phyloP scores from a whole-genome alignment of 53 echinoderm and acorn worm genomes.

The Glandiceps talaboti region DNA sequence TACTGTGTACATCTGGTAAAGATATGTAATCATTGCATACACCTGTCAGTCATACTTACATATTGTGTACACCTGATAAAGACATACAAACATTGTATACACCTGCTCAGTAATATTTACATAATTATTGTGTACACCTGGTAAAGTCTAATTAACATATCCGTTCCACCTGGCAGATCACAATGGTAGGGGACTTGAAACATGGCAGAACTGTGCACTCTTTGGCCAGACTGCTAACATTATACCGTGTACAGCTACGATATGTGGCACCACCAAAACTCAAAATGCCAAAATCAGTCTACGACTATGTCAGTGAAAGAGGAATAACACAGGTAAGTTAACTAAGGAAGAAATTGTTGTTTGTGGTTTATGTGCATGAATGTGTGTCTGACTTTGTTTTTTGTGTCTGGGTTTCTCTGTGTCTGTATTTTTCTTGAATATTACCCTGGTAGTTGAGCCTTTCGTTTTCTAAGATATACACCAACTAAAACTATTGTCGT shows the following conservation, averaged over 20 bases:
- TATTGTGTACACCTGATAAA: too few species aligned
- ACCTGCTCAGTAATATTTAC: too few species aligned
- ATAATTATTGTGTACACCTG: too few species aligned
- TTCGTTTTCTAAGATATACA: neutral
- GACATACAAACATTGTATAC: too few species aligned
- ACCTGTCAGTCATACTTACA: too few species aligned
- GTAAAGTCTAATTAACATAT: too few species aligned
- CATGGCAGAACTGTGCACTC: constrained; percentile 96
- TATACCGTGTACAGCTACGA: constrained; percentile 80
- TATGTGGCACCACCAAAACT: constrained; percentile 71
- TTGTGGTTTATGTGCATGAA: too few species aligned
- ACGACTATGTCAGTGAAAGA: constrained; percentile 65
- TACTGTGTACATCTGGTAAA: too few species aligned
- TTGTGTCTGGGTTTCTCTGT: neutral
- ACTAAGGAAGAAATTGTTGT: too few species aligned
- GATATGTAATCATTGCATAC: too few species aligned
- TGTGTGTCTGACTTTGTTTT: neutral
- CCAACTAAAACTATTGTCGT: too few species aligned
- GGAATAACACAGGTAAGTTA: constrained; percentile 76
- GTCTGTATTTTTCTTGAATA: neutral
- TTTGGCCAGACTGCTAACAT: constrained; percentile 71
- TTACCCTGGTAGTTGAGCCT: too few species aligned
- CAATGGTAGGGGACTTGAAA: constrained; percentile 96
- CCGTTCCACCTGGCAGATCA: constrained; percentile 37
- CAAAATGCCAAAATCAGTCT: constrained; percentile 59